These are phyloP conservation scores for Tetrao urogallus DNA, from an alignment of 2,113 vertebrate genomes.

Conservation along the genomic window DNA sequence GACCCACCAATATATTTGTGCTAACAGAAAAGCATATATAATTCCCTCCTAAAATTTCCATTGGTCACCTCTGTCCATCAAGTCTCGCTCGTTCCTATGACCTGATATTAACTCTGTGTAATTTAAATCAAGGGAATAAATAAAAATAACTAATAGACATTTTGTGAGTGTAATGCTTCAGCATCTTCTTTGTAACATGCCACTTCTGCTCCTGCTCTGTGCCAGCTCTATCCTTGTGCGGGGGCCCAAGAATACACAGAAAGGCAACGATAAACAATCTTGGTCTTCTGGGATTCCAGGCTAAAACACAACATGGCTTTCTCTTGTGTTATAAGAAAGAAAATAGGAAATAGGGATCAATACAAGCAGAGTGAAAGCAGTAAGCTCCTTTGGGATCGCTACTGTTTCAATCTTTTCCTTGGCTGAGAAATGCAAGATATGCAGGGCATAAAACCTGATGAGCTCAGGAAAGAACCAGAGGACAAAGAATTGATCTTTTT, in stretches of 20 bases:
- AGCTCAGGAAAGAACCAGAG: background rate
- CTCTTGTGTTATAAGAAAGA: background rate
- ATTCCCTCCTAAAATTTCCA: background rate
- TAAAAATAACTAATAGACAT: background rate
- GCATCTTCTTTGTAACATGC: background rate
- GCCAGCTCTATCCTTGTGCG: background rate
- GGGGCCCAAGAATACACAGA: accelerated
- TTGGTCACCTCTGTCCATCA: background rate
- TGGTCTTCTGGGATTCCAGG: background rate
- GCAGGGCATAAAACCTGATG: background rate
- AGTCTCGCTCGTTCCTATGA: background rate
- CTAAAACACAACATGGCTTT: background rate
- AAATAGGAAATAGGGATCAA: background rate
- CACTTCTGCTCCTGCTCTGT: background rate
- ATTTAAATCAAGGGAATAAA: background rate
- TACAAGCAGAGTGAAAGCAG: background rate
- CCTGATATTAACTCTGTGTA: background rate
- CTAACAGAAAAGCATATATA: background rate
- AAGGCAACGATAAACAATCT: background rate
- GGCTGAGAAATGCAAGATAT: background rate
- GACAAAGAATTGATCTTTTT: background rate
- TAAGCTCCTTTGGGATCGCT: background rate
- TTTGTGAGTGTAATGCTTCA: background rate
- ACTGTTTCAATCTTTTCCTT: background rate
- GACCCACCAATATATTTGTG: background rate